Conservation (phyloP, 2,888 invertebrate species). For the Lepidonotus clava region DNA sequence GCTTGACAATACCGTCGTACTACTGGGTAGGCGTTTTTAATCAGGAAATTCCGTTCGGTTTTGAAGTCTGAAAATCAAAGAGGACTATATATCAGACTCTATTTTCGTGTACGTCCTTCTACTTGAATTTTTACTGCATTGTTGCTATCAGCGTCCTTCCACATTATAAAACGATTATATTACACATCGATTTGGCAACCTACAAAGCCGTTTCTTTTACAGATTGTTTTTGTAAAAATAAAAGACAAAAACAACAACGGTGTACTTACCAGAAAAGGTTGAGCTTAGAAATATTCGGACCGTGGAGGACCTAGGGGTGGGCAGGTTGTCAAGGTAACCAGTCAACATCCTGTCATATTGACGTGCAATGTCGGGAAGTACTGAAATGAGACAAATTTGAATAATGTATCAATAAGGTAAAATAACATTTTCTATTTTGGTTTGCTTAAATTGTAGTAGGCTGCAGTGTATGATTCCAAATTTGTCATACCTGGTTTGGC, state of each 20-base stretch:
- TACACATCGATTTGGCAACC: no score
- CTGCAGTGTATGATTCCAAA: background rate
- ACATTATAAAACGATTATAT: no score
- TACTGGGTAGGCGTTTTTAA: slow-evolving; percentile 71
- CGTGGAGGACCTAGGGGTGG: slow-evolving; percentile 69
- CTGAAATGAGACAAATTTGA: slow-evolving; percentile 25
- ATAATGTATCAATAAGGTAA: background rate
- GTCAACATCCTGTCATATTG: slow-evolving; percentile 49
- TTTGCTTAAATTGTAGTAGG: background rate
- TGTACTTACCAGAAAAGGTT: slow-evolving; percentile 74
- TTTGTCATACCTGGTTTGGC: slow-evolving; percentile 22
- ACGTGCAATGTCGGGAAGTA: slow-evolving; percentile 56
- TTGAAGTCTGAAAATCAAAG: slow-evolving; percentile 70
- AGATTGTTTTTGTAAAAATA: no score
- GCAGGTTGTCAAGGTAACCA: slow-evolving; percentile 70
- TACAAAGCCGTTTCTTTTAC: no score
- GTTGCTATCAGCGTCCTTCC: no score
- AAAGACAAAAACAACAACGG: no score
- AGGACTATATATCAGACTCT: background rate
- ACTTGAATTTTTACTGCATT: no score
- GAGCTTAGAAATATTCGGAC: slow-evolving; percentile 77
- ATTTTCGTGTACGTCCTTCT: no score
- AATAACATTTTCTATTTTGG: background rate
- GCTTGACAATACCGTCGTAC: slow-evolving; percentile 71
- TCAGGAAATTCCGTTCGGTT: slow-evolving; percentile 75